Percentiles rank a stretch among this genome's conserved stretches.
These are phyloP conservation scores for Corythornis cristatus DNA, from an alignment of 2,113 vertebrate species.

Conservation along the genomic window DNA sequence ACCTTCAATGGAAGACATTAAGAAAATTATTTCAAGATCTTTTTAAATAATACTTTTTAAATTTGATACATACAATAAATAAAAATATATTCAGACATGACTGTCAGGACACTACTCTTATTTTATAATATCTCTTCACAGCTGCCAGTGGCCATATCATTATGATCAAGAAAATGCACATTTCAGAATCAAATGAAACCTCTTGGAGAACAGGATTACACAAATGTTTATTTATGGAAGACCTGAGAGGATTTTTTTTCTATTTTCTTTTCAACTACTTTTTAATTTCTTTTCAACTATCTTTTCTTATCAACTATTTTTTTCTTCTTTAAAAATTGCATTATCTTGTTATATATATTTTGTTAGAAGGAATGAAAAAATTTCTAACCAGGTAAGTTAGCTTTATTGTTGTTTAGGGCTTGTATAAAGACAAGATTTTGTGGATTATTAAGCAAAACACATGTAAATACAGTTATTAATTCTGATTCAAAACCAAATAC, in stretches of 20 bases:
- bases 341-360: background rate
- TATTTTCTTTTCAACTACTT: too few species aligned
- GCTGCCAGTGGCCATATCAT: background rate
- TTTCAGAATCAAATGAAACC: background rate
- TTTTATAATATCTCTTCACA: background rate
- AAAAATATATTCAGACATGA: background rate
- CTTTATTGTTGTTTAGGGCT: background rate
- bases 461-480: background rate
- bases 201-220: background rate
- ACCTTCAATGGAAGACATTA: background rate
- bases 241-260: accelerated
- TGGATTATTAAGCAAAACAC: background rate
- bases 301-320: too few species aligned
- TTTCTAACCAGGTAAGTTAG: background rate
- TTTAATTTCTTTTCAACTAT: too few species aligned
- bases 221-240: background rate
- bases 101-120: background rate
- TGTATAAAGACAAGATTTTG: background rate
- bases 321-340: background rate
- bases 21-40: background rate
- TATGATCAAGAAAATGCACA: background rate
- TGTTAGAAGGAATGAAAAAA: background rate
- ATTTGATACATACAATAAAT: background rate
- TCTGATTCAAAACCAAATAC: background rate
- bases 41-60: background rate